Conservation (phyloP, 2,888 invertebrate species). For the Mechanitis mazaeus region DNA sequence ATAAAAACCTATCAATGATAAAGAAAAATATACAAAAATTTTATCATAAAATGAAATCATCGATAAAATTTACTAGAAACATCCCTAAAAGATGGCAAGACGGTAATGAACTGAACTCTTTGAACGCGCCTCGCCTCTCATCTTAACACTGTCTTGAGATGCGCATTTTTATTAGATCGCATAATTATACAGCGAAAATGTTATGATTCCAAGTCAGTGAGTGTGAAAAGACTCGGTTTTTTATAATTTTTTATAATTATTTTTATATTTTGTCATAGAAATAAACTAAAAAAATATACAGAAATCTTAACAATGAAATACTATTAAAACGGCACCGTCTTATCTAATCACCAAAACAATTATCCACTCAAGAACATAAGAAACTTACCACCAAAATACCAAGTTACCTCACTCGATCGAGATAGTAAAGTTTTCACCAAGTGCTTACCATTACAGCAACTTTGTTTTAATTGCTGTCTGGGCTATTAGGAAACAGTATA, state of each 20-base stretch:
- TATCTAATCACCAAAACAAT: not conserved
- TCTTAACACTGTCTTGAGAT: constrained; percentile 39
- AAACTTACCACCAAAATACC: constrained; percentile 2
- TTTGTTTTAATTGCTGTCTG: constrained; percentile 24
- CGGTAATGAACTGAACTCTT: constrained; percentile 70
- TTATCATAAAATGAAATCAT: constrained; percentile 7
- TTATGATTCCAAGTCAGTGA: constrained; percentile 23
- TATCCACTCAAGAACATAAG: not conserved
- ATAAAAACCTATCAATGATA: too few species aligned
- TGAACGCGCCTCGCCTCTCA: constrained; percentile 42
- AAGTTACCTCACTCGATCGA: constrained; percentile 31
- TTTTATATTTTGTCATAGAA: not conserved
- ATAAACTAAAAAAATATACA: too few species aligned
- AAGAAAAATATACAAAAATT: too few species aligned
- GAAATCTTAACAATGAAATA: not conserved
- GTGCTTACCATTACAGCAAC: constrained; percentile 17
- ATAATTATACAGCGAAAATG: constrained; percentile 29
- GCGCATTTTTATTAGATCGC: constrained; percentile 39
- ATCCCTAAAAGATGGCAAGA: constrained; percentile 48
- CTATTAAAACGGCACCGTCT: not conserved
- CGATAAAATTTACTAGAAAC: constrained; percentile 27
- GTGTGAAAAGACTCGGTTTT: constrained; percentile 24
- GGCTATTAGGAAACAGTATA: constrained; percentile 23
- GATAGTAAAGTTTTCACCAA: constrained; percentile 28
- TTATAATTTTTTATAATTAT: not conserved